These are phyloP conservation scores for Piliocolobus tephrosceles DNA, from an alignment of 2,113 vertebrate species.

Conservation along the genomic window DNA sequence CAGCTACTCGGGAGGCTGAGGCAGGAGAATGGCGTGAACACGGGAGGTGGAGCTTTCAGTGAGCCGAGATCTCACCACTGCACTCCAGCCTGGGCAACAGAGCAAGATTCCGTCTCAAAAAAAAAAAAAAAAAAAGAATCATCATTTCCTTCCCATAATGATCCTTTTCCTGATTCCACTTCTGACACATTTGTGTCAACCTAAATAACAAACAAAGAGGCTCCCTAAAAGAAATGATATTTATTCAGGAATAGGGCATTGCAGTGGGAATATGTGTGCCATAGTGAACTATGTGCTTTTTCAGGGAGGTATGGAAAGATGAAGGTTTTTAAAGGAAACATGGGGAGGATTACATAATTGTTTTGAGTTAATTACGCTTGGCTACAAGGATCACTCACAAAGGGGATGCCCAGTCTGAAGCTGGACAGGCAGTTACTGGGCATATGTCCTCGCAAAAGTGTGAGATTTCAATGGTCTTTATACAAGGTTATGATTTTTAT, in stretches of 20 bases:
- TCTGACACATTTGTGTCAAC: no score
- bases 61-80: no score
- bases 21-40: no score
- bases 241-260: background rate
- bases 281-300: background rate
- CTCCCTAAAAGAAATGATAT: no score
- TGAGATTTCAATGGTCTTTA: background rate
- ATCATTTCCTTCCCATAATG: no score
- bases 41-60: no score
- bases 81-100: no score
- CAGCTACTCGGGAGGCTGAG: no score
- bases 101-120: no score
- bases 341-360: background rate
- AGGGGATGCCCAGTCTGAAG: background rate
- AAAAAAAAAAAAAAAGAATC: no score
- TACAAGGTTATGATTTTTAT: background rate
- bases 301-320: background rate
- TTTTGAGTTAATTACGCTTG: background rate
- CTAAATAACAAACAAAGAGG: no score
- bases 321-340: background rate
- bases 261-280: background rate
- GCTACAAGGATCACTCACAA: background rate
- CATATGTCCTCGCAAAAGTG: background rate
- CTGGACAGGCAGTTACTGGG: background rate
- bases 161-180: no score